Conservation (phyloP, 2,113 vertebrate species). For the Chaetodon auriga region DNA sequence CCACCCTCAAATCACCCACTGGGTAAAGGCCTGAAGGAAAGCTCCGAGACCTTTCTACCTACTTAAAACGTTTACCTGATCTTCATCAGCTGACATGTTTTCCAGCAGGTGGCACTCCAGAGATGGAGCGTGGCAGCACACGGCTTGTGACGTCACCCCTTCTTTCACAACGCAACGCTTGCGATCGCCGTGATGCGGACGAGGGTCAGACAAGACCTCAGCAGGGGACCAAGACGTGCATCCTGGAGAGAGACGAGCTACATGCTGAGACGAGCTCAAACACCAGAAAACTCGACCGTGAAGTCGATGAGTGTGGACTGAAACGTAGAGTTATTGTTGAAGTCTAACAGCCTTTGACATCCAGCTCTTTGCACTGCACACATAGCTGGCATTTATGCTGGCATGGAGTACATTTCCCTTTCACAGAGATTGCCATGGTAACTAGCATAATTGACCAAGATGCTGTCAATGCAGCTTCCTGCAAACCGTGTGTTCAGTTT, state of each 20-base stretch:
- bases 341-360: conserved; percentile 9
- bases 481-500: background rate
- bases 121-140: conserved; percentile 83
- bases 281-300: background rate
- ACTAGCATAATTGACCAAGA: conserved; percentile 27
- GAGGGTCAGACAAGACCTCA: conserved; percentile 1
- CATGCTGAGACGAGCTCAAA: background rate
- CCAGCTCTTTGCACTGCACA: conserved; percentile 4
- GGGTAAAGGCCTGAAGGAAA: background rate
- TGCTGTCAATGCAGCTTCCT: conserved; percentile 36
- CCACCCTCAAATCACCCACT: too few relatives aligned
- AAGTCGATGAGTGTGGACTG: background rate
- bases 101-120: conserved; percentile 87
- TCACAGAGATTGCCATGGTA: conserved; percentile 58
- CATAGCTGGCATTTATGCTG: conserved; percentile 19
- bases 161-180: conserved; percentile 68
- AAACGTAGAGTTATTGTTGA: background rate
- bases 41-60: background rate
- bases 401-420: conserved; percentile 2
- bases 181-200: conserved; percentile 47
- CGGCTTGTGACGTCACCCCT: conserved; percentile 65
- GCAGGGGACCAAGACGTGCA: conserved; percentile 81
- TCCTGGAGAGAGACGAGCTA: conserved; percentile 73
- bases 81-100: conserved; percentile 2
- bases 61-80: conserved; percentile 78